These are phyloP conservation scores for Campoplex nolae DNA, from an alignment of 2,888 invertebrate species.

Conservation along the genomic window DNA sequence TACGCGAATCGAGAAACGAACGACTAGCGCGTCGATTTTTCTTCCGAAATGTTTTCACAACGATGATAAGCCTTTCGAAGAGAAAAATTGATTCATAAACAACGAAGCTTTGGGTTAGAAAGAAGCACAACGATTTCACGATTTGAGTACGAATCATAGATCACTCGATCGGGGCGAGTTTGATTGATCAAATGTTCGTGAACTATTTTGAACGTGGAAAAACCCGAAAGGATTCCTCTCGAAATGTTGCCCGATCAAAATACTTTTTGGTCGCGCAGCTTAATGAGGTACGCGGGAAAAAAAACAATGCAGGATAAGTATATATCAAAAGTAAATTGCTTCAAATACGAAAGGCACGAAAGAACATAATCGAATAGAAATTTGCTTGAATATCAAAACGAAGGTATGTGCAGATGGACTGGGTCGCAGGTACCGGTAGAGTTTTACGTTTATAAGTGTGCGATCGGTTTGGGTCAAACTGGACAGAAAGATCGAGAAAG, in stretches of 20 bases:
- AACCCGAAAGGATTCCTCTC: not conserved
- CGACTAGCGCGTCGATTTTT: too few relatives aligned
- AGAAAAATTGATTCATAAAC: not conserved
- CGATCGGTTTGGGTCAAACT: constrained; percentile 27
- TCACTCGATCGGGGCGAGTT: not conserved
- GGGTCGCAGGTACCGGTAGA: not conserved
- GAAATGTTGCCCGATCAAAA: not conserved
- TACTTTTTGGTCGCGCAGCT: not conserved
- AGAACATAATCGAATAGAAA: not conserved
- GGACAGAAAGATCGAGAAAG: constrained; percentile 39
- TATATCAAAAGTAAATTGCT: not conserved
- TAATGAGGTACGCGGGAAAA: not conserved
- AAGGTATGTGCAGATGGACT: not conserved
- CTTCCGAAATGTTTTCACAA: not conserved
- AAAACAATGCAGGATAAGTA: not conserved
- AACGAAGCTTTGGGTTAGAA: not conserved
- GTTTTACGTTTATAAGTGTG: not conserved
- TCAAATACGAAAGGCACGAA: too few relatives aligned
- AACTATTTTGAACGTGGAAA: not conserved
- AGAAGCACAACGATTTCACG: not conserved
- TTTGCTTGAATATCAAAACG: not conserved
- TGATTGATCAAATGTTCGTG: not conserved
- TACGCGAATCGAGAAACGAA: too few relatives aligned
- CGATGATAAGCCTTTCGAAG: not conserved
- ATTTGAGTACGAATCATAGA: not conserved